Evolutionary conservation across 2,888 invertebrate genomes (phyloP).

Genomic region (Agelastica alni): DNA sequence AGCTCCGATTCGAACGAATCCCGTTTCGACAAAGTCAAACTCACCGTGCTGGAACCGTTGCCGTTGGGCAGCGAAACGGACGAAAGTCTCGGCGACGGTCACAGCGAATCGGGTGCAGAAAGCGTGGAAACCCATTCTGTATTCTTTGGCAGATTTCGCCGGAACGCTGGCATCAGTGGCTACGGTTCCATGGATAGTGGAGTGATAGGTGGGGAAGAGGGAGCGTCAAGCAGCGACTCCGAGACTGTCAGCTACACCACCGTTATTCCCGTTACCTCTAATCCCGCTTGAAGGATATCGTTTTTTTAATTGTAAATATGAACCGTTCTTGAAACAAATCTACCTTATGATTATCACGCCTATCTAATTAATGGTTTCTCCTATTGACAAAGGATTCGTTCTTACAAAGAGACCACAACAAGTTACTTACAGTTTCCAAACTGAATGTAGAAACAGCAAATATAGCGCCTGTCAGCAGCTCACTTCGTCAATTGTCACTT

Average conservation of each 20-base stretch:
- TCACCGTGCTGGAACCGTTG: constrained; percentile 36
- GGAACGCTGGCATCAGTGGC: constrained; percentile 30
- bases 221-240: constrained; percentile 55
- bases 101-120: constrained; percentile 86
- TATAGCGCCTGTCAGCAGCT: too few species aligned
- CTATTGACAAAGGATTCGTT: too few species aligned
- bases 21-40: constrained; percentile 11
- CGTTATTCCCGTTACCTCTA: constrained; percentile 34
- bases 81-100: constrained; percentile 78
- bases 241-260: constrained; percentile 59
- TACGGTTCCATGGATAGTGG: constrained; percentile 55
- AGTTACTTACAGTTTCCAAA: too few species aligned
- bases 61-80: constrained; percentile 70
- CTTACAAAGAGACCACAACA: too few species aligned
- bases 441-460: too few species aligned
- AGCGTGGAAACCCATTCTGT: constrained; percentile 87
- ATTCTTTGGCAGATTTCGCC: constrained; percentile 76
- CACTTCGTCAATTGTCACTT: too few species aligned
- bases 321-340: too few species aligned
- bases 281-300: too few species aligned
- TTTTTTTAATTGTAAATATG: too few species aligned
- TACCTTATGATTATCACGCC: too few species aligned
- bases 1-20: constrained; percentile 67
- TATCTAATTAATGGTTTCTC: too few species aligned
- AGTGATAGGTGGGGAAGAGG: constrained; percentile 47